phyloP scores from a whole-genome alignment of 2,113 vertebrate genomes.

The Tamias sibiricus region DNA sequence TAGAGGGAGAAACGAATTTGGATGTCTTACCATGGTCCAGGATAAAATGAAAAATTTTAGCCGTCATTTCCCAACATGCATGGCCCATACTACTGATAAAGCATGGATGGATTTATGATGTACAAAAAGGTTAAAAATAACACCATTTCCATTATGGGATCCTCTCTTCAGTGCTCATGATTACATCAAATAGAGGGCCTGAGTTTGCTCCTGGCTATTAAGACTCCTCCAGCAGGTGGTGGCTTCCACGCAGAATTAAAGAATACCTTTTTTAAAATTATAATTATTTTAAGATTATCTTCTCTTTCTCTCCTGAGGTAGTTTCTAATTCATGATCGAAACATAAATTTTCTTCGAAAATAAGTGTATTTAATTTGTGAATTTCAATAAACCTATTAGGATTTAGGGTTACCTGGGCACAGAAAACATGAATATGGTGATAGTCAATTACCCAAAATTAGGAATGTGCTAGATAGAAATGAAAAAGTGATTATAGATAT shows the following conservation, averaged over 20 bases:
- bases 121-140: background rate
- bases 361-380: background rate
- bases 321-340: background rate
- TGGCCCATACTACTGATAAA: background rate
- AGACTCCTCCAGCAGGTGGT: background rate
- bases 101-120: background rate
- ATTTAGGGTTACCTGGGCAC: background rate
- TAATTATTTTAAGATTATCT: background rate
- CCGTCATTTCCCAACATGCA: background rate
- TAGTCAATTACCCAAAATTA: background rate
- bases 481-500: background rate
- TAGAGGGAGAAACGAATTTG: background rate
- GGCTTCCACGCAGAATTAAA: background rate
- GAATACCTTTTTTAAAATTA: background rate
- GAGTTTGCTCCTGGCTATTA: background rate
- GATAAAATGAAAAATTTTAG: background rate
- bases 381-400: background rate
- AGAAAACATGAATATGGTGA: background rate
- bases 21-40: background rate
- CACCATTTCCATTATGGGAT: background rate
- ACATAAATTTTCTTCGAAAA: background rate
- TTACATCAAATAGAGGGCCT: background rate
- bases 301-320: background rate
- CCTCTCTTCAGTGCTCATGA: background rate
- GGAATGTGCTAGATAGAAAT: background rate